These are phyloP conservation scores for Andrena trimmerana DNA, from an alignment of 2,888 invertebrate species.

Conservation along the genomic window DNA sequence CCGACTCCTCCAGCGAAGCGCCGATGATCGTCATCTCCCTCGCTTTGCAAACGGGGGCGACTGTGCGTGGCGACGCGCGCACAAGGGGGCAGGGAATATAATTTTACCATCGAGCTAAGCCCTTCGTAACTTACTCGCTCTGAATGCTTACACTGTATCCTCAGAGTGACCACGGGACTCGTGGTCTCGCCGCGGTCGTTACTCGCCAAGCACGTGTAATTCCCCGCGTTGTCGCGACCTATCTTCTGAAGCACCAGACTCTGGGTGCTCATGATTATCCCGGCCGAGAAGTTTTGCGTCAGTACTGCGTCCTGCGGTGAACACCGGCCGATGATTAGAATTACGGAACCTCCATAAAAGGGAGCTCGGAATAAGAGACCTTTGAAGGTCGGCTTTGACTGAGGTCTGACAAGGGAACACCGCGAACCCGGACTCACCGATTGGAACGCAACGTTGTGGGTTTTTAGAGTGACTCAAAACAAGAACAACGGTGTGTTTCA, in stretches of 20 bases:
- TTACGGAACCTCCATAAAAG: neutral
- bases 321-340: neutral
- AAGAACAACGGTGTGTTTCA: too few relatives aligned
- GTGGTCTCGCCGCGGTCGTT: slow-evolving; percentile 94
- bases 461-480: too few relatives aligned
- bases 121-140: neutral
- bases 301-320: slow-evolving; percentile 89
- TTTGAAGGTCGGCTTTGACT: too few relatives aligned
- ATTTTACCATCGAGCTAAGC: neutral
- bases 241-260: slow-evolving; percentile 95
- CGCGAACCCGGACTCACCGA: too few relatives aligned
- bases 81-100: neutral
- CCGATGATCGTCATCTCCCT: slow-evolving; percentile 92
- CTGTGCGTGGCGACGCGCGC: slow-evolving; percentile 84
- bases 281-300: slow-evolving; percentile 93
- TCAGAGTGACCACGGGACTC: slow-evolving; percentile 91
- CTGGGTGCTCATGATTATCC: slow-evolving; percentile 95
- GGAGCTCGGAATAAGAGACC: neutral
- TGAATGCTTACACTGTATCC: slow-evolving; percentile 92
- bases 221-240: slow-evolving; percentile 92
- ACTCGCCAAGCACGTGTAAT: slow-evolving; percentile 93
- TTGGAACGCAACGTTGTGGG: too few relatives aligned
- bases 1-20: slow-evolving; percentile 93
- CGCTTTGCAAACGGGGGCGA: slow-evolving; percentile 92
- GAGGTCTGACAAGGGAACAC: too few relatives aligned